Evolutionary conservation across 2,888 invertebrate species (phyloP).

Genomic region (Drosophila niveifrons): DNA sequence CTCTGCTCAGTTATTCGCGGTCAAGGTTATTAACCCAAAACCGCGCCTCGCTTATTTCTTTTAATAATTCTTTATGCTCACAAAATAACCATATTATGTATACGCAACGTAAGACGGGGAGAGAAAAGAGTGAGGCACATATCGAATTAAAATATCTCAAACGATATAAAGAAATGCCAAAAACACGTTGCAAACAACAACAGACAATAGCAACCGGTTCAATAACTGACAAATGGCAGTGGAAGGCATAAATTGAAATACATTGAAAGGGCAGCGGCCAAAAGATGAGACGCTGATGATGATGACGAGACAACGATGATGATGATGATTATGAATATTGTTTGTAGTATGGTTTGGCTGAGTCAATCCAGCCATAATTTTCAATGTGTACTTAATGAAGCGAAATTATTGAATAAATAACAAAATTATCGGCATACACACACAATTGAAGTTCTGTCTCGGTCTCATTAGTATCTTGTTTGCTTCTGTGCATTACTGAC

Average conservation of each 20-base stretch:
- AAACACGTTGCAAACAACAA: constrained; percentile 27
- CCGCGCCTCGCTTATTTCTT: constrained; percentile 40
- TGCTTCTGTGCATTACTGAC: constrained; percentile 38
- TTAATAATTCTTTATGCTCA: constrained; percentile 44
- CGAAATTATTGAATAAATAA: constrained; percentile 43
- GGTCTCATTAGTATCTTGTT: constrained; percentile 50
- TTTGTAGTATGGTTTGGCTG: constrained; percentile 21
- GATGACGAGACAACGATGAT: neutral
- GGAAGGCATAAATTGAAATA: constrained; percentile 69
- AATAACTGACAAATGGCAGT: constrained; percentile 64
- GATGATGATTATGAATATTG: constrained; percentile 34
- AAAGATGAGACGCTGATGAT: constrained; percentile 34
- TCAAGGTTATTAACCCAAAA: constrained; percentile 76
- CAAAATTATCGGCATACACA: constrained; percentile 25
- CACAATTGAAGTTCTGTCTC: constrained; percentile 39
- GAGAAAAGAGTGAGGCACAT: constrained; percentile 23
- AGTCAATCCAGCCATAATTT: constrained; percentile 32
- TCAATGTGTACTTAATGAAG: constrained; percentile 53
- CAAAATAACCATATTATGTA: constrained; percentile 46
- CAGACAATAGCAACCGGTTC: constrained; percentile 65
- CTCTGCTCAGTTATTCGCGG: constrained; percentile 59
- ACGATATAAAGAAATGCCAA: constrained; percentile 26
- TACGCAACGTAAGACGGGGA: constrained; percentile 50
- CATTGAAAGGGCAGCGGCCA: constrained; percentile 66
- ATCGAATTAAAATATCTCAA: constrained; percentile 36